These are phyloP conservation scores for Lasioglossum lativentre DNA, from an alignment of 2,888 invertebrate species.

Conservation along the genomic window DNA sequence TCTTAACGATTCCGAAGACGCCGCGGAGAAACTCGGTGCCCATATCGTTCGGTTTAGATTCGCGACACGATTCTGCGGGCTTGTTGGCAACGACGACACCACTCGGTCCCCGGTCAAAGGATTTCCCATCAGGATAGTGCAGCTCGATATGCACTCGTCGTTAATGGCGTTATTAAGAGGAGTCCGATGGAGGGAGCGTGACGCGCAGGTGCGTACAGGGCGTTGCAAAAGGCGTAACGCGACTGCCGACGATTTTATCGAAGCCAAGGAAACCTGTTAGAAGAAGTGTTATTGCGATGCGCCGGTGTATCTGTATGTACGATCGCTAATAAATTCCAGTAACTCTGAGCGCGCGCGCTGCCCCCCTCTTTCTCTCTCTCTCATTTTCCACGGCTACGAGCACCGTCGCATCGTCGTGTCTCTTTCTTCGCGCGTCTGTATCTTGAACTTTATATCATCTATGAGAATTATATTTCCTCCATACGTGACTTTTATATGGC, in stretches of 20 bases:
- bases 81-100: background rate
- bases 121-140: conserved; percentile 26
- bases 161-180: conserved; percentile 74
- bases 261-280: conserved; percentile 80
- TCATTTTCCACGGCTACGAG: conserved; percentile 61
- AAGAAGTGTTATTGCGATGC: conserved; percentile 81
- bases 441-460: conserved; percentile 4
- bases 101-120: background rate
- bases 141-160: conserved; percentile 24
- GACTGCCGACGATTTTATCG: conserved; percentile 81
- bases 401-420: conserved; percentile 30
- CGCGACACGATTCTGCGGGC: background rate
- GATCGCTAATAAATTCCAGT: conserved; percentile 82
- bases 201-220: conserved; percentile 72
- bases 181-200: conserved; percentile 58
- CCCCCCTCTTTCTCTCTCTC: conserved; percentile 61
- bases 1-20: too few relatives aligned
- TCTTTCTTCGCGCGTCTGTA: conserved; percentile 22
- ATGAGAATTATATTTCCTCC: conserved; percentile 3
- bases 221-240: conserved; percentile 76
- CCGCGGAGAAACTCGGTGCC: background rate
- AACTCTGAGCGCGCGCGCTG: conserved; percentile 61
- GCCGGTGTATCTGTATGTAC: conserved; percentile 78
- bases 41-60: background rate
- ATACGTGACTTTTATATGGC: background rate